These are phyloP conservation scores for Eueides isabella DNA, from an alignment of 1,140 invertebrate species.

Conservation along the genomic window DNA sequence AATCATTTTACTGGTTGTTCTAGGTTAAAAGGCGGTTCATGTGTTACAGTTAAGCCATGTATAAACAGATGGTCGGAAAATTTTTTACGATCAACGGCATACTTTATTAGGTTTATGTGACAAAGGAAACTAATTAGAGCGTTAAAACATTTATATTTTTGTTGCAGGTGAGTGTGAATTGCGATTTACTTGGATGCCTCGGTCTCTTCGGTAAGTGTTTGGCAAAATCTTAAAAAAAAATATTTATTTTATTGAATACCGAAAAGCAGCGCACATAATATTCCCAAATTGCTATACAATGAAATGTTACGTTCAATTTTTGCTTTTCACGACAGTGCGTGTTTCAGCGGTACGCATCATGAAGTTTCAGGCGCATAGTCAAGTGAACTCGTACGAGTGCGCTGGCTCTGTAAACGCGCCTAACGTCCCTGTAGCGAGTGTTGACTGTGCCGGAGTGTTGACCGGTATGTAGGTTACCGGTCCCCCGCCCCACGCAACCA, in stretches of 20 bases:
- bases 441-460: constrained; percentile 81
- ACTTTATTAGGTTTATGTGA: constrained; percentile 21
- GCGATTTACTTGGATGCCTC: not conserved
- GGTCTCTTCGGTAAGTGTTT: not conserved
- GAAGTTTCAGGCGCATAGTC: constrained; percentile 9
- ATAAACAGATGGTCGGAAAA: constrained; percentile 58
- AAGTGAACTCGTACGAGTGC: constrained; percentile 51
- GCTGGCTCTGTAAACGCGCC: constrained; percentile 62
- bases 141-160: constrained; percentile 18
- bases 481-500: constrained; percentile 66
- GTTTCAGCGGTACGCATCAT: constrained; percentile 3
- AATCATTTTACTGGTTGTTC: constrained; percentile 23
- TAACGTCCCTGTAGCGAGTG: constrained; percentile 80
- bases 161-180: constrained; percentile 43
- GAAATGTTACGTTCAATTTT: not conserved
- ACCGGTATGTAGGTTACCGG: constrained; percentile 80
- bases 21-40: constrained; percentile 39
- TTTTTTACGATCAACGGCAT: constrained; percentile 13
- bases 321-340: not conserved
- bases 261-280: not conserved
- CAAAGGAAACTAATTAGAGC: not conserved
- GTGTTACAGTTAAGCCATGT: constrained; percentile 39
- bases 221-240: not conserved
- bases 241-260: not conserved
- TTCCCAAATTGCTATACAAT: not conserved